Percentiles rank a stretch among this genome's conserved stretches.
Evolutionary conservation across 2,888 invertebrate species (phyloP).

Genomic region (Protophormia terraenovae): DNA sequence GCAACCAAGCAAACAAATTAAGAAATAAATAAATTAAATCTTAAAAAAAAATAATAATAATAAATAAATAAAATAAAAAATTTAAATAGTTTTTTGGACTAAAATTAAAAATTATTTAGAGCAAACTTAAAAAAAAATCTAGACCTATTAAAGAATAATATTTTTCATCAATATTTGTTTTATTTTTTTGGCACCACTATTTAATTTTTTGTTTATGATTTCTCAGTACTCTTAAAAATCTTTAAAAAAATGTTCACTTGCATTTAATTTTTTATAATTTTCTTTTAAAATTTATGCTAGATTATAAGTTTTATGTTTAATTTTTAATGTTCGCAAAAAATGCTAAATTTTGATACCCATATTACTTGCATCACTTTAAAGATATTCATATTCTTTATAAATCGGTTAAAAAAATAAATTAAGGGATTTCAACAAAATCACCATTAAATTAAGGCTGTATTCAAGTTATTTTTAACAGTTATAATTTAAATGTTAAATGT

Average conservation of each 20-base stretch:
- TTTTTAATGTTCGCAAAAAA: not conserved
- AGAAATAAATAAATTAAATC: not conserved
- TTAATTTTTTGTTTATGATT: too few species aligned
- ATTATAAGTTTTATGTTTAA: not conserved
- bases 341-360: not conserved
- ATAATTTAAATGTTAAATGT: too few species aligned
- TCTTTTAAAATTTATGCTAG: not conserved
- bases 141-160: too few species aligned
- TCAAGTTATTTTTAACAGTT: not conserved
- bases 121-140: too few species aligned
- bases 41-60: not conserved
- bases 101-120: too few species aligned
- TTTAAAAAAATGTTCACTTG: not conserved
- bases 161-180: too few species aligned
- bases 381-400: slow-evolving; percentile 1
- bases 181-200: not conserved
- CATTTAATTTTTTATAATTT: not conserved
- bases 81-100: too few species aligned
- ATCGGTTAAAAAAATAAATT: slow-evolving; percentile 13
- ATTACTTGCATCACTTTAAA: not conserved
- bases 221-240: too few species aligned
- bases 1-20: slow-evolving; percentile 31
- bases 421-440: not conserved
- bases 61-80: too few species aligned
- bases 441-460: not conserved